phyloP scores from a whole-genome alignment of 1,140 invertebrate genomes.

The Tetranychus urticae region DNA sequence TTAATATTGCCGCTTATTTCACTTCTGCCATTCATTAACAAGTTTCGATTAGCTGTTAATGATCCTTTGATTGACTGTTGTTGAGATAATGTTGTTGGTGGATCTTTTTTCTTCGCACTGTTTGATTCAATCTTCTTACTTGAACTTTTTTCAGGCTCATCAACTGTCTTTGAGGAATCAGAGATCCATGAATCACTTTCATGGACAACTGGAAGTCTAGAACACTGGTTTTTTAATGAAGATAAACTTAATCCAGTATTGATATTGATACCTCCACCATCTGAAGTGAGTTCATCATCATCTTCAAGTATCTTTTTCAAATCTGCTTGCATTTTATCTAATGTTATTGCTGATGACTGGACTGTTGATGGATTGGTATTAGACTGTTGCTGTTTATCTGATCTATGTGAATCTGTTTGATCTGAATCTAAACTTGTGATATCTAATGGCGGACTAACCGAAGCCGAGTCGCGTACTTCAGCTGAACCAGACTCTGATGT shows the following conservation, averaged over 20 bases:
- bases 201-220: neutral
- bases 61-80: neutral
- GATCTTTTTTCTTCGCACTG: neutral
- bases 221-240: too few species aligned
- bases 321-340: constrained; percentile 15
- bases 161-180: neutral
- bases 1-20: neutral
- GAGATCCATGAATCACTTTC: neutral
- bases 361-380: neutral
- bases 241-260: neutral
- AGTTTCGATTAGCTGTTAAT: too few species aligned
- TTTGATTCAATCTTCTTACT: neutral
- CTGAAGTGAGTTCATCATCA: neutral
- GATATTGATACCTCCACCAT: too few species aligned
- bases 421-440: constrained; percentile 5
- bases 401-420: neutral
- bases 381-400: neutral
- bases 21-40: neutral
- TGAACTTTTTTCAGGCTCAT: too few species aligned
- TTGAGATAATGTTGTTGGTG: neutral
- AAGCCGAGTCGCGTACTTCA: neutral
- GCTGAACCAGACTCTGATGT: neutral
- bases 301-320: constrained; percentile 6
- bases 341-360: constrained; percentile 1
- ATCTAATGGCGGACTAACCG: neutral